Base-by-base conservation (phyloP, 2,888 invertebrate species). In the Gymnoscelis rufifasciata region DNA sequence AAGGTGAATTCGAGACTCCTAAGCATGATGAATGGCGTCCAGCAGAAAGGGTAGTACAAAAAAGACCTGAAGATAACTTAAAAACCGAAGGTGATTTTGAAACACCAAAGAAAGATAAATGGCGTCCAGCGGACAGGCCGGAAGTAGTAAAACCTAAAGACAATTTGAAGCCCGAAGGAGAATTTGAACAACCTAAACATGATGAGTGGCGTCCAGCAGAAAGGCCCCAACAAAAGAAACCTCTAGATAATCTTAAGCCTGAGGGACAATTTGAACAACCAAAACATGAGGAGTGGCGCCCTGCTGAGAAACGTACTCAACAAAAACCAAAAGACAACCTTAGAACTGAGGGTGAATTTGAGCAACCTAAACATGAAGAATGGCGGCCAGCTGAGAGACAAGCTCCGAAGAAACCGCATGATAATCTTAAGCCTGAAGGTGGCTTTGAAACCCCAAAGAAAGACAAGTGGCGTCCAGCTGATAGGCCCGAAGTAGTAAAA, bases 251-350 rank as follows among this genome's bases (percentile, higher is more conserved):
- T 54, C 7, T 92, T 0, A 74, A 71, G 52, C 89, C 90, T 0
- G 91, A 92, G 64, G 92, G 92, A 1, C 88, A 91, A 2, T 86
- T 86, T 33, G 86, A 89, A 62, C 66, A 72, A 60, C 68, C 77
- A 50, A 66, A 71, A 47, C 72, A 76, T 4, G 78, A 83, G 3
- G 60, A 78, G 57, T 90, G 87, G 84, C 62, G 59, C 30, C 90
- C 89, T 0, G 89, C 82, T 54, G 90, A 81, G 60, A 73, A 78
- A 29, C 83, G 81, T 31, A 74, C 66, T 7, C 78, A 66, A 0
- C 88, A 66, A 35, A 77, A 74, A 52, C 81, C 78, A 7, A 64
- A 75, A 43, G 90, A 90, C 56, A 90, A 90, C 62, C 68, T 90
- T 0, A 72, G 72, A 30, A 83, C 90, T 0, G 78, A 78, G 52